phyloP scores from a whole-genome alignment of 2,888 invertebrate genomes.

The Andrena trimmerana region DNA sequence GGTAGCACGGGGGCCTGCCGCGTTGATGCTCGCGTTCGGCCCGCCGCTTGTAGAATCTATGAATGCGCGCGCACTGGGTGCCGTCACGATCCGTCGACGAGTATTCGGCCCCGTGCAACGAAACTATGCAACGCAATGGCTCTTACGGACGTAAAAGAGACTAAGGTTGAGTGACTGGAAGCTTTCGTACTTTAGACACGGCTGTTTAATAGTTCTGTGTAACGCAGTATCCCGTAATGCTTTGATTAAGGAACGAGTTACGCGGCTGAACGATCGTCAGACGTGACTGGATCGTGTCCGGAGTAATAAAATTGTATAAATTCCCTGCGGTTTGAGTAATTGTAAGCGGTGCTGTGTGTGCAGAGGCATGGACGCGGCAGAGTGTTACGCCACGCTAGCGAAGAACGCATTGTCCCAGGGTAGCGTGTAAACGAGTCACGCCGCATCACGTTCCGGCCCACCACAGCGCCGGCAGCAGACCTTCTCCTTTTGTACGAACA shows the following conservation, averaged over 20 bases:
- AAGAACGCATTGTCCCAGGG: slow-evolving; percentile 80
- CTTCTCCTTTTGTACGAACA: slow-evolving; percentile 65
- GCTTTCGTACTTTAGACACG: too few species aligned
- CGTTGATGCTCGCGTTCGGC: slow-evolving; percentile 59
- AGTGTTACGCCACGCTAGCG: slow-evolving; percentile 74
- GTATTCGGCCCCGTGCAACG: slow-evolving; percentile 63
- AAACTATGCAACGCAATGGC: background rate
- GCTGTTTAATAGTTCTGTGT: too few species aligned
- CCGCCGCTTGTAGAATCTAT: slow-evolving; percentile 56
- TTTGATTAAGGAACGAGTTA: too few species aligned
- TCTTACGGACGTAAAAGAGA: too few species aligned
- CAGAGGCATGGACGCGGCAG: slow-evolving; percentile 29
- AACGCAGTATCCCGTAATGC: too few species aligned
- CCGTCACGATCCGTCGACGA: slow-evolving; percentile 42
- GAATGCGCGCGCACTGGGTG: slow-evolving; percentile 45
- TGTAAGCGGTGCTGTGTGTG: background rate
- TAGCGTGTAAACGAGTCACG: slow-evolving; percentile 81
- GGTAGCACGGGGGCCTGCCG: slow-evolving; percentile 70
- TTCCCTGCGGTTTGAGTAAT: background rate
- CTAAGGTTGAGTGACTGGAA: too few species aligned
- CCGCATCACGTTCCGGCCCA: slow-evolving; percentile 77
- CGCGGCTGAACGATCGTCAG: too few species aligned
- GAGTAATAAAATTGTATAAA: background rate
- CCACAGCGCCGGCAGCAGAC: slow-evolving; percentile 47
- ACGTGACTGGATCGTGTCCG: background rate